A percentile compares a stretch with the other conserved stretches of the same genome.
phyloP scores from a whole-genome alignment of 2,888 invertebrate species.

The Caenorhabditis sp. region DNA sequence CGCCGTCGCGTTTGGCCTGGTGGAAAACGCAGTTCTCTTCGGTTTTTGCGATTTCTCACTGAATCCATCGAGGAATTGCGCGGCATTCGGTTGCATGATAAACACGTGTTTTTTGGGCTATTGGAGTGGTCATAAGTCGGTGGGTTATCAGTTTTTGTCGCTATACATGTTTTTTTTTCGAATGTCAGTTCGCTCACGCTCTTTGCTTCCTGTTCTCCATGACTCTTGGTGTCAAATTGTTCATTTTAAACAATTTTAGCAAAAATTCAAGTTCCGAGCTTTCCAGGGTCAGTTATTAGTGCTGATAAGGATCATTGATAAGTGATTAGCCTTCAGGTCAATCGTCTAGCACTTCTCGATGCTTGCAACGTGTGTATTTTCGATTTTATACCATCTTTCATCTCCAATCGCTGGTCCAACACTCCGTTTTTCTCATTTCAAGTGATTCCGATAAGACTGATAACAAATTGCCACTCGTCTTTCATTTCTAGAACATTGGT shows the following conservation, averaged over 20 bases:
- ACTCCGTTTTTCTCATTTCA: constrained; percentile 32
- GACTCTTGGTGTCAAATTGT: constrained; percentile 25
- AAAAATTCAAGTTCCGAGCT: neutral
- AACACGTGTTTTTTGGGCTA: constrained; percentile 46
- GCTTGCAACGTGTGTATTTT: constrained; percentile 26
- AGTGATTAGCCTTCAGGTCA: constrained; percentile 17
- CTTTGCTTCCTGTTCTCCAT: constrained; percentile 14
- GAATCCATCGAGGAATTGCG: constrained; percentile 20
- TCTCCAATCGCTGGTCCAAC: constrained; percentile 10
- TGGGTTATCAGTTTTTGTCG: neutral
- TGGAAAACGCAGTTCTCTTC: constrained; percentile 39
- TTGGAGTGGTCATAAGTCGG: constrained; percentile 59
- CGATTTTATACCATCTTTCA: constrained; percentile 36
- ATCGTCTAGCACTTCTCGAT: constrained; percentile 46
- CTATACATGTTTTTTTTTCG: too few species aligned
- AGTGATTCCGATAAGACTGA: neutral
- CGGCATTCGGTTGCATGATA: constrained; percentile 43
- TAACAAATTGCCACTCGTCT: neutral
- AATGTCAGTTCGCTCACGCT: neutral
- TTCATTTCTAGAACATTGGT: constrained; percentile 12
- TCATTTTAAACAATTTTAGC: constrained; percentile 14
- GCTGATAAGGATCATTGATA: too few species aligned
- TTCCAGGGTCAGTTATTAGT: constrained; percentile 16
- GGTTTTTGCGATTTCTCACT: constrained; percentile 40
- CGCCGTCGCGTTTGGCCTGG: constrained; percentile 30